Conservation (phyloP, 2,113 vertebrate genomes). For the Euleptes europaea region DNA sequence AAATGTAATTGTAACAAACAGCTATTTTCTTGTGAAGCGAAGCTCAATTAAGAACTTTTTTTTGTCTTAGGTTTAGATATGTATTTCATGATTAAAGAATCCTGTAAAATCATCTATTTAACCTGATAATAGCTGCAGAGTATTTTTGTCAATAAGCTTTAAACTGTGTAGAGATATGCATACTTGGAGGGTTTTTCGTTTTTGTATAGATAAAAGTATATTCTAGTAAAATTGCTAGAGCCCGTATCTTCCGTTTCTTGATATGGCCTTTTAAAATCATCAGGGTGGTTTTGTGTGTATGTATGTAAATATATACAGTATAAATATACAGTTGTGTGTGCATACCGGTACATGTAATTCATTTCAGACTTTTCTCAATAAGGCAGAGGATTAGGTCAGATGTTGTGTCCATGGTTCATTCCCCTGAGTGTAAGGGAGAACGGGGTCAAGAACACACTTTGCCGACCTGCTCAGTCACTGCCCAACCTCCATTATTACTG, state of each 20-base stretch:
- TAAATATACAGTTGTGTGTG: conserved; percentile 67
- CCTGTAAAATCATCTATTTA: conserved; percentile 72
- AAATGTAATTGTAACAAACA: conserved; percentile 66
- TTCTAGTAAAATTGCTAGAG: conserved; percentile 73
- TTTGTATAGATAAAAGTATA: conserved; percentile 73
- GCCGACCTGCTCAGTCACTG: too few relatives aligned
- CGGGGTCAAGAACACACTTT: too few relatives aligned
- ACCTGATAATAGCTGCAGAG: conserved; percentile 66
- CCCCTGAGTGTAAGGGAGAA: too few relatives aligned
- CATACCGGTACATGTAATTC: conserved; percentile 72
- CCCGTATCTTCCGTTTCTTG: conserved; percentile 73
- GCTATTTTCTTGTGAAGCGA: conserved; percentile 76
- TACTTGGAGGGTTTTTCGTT: conserved; percentile 59
- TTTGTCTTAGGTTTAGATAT: conserved; percentile 72
- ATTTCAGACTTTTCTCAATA: conserved; percentile 64
- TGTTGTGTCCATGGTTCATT: too few relatives aligned
- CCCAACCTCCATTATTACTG: too few relatives aligned
- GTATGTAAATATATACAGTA: conserved; percentile 78
- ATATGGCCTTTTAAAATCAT: conserved; percentile 78
- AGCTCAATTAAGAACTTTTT: conserved; percentile 70
- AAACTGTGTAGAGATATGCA: conserved; percentile 76
- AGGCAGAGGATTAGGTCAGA: background rate
- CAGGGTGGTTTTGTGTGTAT: conserved; percentile 81
- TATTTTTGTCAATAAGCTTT: conserved; percentile 78
- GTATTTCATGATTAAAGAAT: conserved; percentile 67